These are phyloP conservation scores for Ormyrus pomaceus DNA, from an alignment of 2,888 invertebrate genomes.

Conservation along the genomic window DNA sequence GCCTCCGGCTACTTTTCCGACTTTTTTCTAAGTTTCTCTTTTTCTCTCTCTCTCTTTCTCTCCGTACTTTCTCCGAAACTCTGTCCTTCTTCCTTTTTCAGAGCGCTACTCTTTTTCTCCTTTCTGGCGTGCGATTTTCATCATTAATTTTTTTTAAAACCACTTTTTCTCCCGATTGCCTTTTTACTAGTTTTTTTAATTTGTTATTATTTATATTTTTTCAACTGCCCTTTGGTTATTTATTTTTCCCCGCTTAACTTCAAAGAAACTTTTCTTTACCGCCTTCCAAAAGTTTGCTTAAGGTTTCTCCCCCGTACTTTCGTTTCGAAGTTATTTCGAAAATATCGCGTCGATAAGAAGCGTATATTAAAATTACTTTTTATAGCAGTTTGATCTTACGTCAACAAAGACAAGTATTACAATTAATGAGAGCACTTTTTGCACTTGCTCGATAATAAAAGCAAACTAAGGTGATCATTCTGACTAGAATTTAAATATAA, in stretches of 20 bases:
- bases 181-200: slow-evolving; percentile 9
- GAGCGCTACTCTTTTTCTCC: slow-evolving; percentile 35
- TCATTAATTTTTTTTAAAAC: slow-evolving; percentile 8
- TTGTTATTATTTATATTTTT: slow-evolving; percentile 40
- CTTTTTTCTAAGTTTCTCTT: slow-evolving; percentile 35
- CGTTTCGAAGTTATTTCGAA: no score
- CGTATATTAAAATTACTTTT: no score
- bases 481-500: no score
- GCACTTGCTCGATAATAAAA: no score
- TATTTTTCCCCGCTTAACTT: neutral
- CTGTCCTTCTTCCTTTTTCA: slow-evolving; percentile 32
- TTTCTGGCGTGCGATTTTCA: slow-evolving; percentile 27
- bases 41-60: neutral
- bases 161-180: slow-evolving; percentile 6
- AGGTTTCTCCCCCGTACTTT: neutral
- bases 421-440: no score
- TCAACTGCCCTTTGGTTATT: neutral
- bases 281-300: neutral
- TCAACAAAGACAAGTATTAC: no score
- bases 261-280: neutral
- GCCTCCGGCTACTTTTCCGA: slow-evolving; percentile 24
- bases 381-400: no score
- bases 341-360: no score
- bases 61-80: slow-evolving; percentile 47
- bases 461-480: no score